Base-by-base conservation (phyloP, 2,797 vertebrate species). In the Ibycter americanus region DNA sequence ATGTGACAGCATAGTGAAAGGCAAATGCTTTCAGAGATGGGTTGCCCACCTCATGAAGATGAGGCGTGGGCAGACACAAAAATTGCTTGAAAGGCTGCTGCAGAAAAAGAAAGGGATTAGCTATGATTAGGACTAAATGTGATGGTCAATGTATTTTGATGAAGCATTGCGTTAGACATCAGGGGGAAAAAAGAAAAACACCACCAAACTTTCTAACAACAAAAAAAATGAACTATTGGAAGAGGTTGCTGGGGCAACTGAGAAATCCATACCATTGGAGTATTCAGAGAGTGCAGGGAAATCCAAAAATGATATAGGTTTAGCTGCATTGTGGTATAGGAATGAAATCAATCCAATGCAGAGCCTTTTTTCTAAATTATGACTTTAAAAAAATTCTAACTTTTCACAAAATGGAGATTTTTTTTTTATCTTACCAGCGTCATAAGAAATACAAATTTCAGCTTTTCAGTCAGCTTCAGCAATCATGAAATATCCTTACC, bases 261-360 rank as follows among this genome's bases (percentile, higher is more conserved):
- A 76, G 71, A 90, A 93, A 42, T 32, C 23, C n/a, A 13, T 20
- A 62, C 5, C 29, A 27, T 0, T 52, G 29, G 26, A 56, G 40
- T 56, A 78, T 32, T 56, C 58, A 68, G 54, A 70, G 27, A 54
- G 15, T 6, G 7, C 31, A 56, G 61, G 12, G 20, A 82, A 74
- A 95, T 31, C 7, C 22, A 46, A 27, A n/a, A 38, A 16, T 17
- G 2, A 2, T 13, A 12, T 0, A 9, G 4, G 4, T 2, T 86
- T 71, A 78, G 17, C 27, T 81, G 32, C 32, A 15, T 2, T 49
- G 72, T 42, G 15, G 6, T 34, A n/a, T 3, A 67, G 26, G 44
- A 67, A 65, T 26, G 2, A 63, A 85, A 63, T 6, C 17, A 18
- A 29, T 44, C 4, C 22, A 51, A 14, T 15, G 23, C 26, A 51